Base-by-base conservation (phyloP, 2,888 invertebrate genomes). In the Chironomus riparius region DNA sequence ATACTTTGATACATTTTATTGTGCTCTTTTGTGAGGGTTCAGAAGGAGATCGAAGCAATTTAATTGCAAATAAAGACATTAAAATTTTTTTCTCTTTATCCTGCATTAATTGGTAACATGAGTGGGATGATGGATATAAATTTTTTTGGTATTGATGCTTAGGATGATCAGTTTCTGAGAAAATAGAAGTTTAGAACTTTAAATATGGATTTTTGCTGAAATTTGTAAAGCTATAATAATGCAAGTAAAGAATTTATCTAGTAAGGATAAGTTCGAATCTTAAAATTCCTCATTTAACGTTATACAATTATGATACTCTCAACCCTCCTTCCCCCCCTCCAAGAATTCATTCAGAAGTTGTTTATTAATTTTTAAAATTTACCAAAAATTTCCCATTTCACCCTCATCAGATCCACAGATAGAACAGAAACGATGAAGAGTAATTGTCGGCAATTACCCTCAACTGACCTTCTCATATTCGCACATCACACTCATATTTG, bases 21-120 rank as follows among this genome's bases (percentile, higher is more conserved):
- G 13, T 24, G 18, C 47, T 38, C 13, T 21, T 28, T 38, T 28
- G 28, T 15, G 15, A 72, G 48, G 22, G 72, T 61, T 50, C 21
- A 56, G 47, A 50, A 61, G n/a, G 62, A 24, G 15, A 71, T 2
- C 4, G 61, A 62, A 72, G 61, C 74, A 74, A 74, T 74, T 74
- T 68, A 74, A 74, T 68, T 48, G 47, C 68, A 74, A 74, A 74
- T 74, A 47, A 74, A 74, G 74, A 62, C 74, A 68, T 74, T 74
- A 74, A 74, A 68, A 68, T 4, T 62, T 62, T n/a, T 56, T 56
- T 56, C 7, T 38, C 38, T 38, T 38, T 38, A 56, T 56, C n/a
- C 18, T 18, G 28, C 62, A 38, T 24, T 56, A 72, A 38, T 74
- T 65, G 28, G 74, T 61, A 74, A 74, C 68, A 68, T 74, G 74